phyloP scores from a whole-genome alignment of 2,888 invertebrate genomes.

The Andrena dorsata region DNA sequence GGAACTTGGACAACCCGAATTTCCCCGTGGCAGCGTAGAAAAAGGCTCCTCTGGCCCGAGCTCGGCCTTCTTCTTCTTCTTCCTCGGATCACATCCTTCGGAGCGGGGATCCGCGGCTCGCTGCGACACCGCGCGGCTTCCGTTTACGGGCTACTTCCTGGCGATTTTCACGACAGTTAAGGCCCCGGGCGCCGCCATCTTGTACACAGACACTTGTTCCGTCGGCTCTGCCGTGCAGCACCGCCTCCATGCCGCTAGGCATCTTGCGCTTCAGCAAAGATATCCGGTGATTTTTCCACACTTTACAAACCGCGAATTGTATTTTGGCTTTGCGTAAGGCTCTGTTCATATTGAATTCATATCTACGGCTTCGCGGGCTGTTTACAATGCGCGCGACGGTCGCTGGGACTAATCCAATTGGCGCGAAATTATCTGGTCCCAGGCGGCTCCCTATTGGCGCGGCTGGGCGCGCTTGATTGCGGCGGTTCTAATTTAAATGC shows the following conservation, averaged over 20 bases:
- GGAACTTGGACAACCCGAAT: slow-evolving; percentile 51
- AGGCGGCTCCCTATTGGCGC: background rate
- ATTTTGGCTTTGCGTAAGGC: slow-evolving; percentile 47
- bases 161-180: slow-evolving; percentile 62
- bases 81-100: slow-evolving; percentile 68
- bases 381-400: slow-evolving; percentile 17
- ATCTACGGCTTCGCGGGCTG: background rate
- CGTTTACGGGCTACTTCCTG: slow-evolving; percentile 65
- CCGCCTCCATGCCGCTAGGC: slow-evolving; percentile 42
- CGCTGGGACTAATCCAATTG: slow-evolving; percentile 19
- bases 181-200: slow-evolving; percentile 78
- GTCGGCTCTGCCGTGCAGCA: slow-evolving; percentile 31
- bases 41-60: slow-evolving; percentile 55
- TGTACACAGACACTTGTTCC: slow-evolving; percentile 79
- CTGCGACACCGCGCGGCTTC: slow-evolving; percentile 71
- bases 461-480: background rate
- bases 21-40: slow-evolving; percentile 56
- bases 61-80: slow-evolving; percentile 57
- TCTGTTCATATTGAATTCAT: slow-evolving; percentile 51
- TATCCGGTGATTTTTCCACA: slow-evolving; percentile 44
- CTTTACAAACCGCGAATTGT: slow-evolving; percentile 58
- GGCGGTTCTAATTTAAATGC: too few species aligned
- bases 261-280: slow-evolving; percentile 21
- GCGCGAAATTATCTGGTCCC: slow-evolving; percentile 8
- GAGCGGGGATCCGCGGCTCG: slow-evolving; percentile 63